These are phyloP conservation scores for Harmothoe impar DNA, from an alignment of 2,888 invertebrate genomes.

Conservation along the genomic window DNA sequence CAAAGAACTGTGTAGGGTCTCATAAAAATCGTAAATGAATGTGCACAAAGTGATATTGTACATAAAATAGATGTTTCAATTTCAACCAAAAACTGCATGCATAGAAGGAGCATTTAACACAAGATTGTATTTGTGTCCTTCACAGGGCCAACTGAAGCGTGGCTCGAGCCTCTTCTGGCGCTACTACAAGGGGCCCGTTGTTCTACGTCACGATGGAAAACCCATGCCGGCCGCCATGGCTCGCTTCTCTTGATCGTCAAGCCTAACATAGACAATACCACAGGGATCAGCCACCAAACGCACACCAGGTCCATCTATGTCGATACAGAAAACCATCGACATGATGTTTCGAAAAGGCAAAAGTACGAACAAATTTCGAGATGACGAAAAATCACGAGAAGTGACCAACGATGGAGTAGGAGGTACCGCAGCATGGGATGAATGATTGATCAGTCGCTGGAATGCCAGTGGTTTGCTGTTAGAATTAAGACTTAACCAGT, in stretches of 20 bases:
- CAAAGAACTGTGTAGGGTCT: no score
- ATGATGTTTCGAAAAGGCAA: neutral
- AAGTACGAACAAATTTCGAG: neutral
- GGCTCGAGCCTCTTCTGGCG: slow-evolving; percentile 93
- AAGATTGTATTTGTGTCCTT: neutral
- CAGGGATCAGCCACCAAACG: neutral
- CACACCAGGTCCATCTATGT: neutral
- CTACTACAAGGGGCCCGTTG: slow-evolving; percentile 73
- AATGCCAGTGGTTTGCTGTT: no score
- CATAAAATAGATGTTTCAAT: no score
- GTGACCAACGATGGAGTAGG: neutral
- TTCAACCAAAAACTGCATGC: no score
- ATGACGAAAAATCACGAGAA: neutral
- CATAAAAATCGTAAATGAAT: no score
- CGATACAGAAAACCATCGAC: neutral
- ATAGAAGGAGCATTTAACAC: no score
- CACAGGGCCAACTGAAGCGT: slow-evolving; percentile 90
- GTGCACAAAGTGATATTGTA: no score
- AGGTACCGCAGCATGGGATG: neutral
- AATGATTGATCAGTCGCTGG: neutral
- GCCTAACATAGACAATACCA: neutral
- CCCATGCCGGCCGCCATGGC: slow-evolving; percentile 60
- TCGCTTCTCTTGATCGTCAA: slow-evolving; percentile 16
- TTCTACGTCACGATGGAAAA: slow-evolving; percentile 63
- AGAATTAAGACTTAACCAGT: no score